Percentiles rank a stretch among this genome's conserved stretches.
These are phyloP conservation scores for Pithecia hirsuta DNA, from an alignment of 2,797 vertebrate genomes.

Conservation along the genomic window DNA sequence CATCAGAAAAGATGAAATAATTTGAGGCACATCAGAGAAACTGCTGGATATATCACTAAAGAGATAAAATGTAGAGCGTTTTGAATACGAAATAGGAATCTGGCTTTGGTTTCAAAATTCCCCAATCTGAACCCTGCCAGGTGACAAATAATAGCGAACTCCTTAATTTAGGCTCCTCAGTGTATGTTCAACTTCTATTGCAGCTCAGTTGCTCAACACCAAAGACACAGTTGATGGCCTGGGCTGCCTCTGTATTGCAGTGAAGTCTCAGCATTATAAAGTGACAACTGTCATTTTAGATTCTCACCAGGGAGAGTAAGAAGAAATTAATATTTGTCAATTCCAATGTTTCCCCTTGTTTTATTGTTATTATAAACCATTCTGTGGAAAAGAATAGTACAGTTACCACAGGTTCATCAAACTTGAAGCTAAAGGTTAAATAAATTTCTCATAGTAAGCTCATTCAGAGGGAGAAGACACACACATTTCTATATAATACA, in stretches of 20 bases:
- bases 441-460: constrained; percentile 68
- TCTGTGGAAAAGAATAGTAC: constrained; percentile 61
- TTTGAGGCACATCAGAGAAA: not conserved
- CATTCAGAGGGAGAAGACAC: constrained; percentile 8
- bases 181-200: not conserved
- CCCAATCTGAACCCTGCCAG: constrained; percentile 55
- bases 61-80: not conserved
- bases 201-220: not conserved
- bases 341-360: constrained; percentile 74
- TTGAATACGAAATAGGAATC: constrained; percentile 34
- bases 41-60: not conserved
- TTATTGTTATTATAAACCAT: constrained; percentile 77
- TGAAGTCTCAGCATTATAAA: constrained; percentile 74
- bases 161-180: not conserved
- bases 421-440: constrained; percentile 81
- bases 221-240: constrained; percentile 69
- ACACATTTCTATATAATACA: not conserved
- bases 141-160: not conserved
- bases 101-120: constrained; percentile 62
- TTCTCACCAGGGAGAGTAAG: constrained; percentile 58
- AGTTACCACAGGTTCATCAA: constrained; percentile 71
- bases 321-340: constrained; percentile 77
- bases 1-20: not conserved
- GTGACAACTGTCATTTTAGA: constrained; percentile 77
- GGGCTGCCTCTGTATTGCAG: constrained; percentile 20